Evolutionary conservation across 2,797 vertebrate species (phyloP), one percentile per base, ranked within the genome.

Genomic region (Anguilla megastoma): DNA sequence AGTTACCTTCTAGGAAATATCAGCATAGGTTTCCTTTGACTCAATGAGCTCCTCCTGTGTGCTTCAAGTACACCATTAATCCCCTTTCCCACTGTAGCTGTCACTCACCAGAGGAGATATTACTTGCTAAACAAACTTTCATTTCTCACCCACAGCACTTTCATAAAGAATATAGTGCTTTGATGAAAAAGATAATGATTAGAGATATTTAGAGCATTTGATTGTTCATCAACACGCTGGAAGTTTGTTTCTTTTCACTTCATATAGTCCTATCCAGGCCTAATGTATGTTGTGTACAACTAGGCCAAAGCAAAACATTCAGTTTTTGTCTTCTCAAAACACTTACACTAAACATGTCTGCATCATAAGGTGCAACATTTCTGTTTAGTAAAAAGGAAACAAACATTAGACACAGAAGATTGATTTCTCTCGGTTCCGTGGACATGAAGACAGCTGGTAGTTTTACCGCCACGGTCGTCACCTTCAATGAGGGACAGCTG

Each of bases 1-100:
- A 87, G 87, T 76, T 87, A 54, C 63, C 74, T 86, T 84, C 89
- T 89, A 91, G 91, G 90, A 91, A 90, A 90, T 91, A 89, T 91
- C 89, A 90, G 87, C 86, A 84, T 85, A 87, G 90, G 90, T 90
- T 89, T 12, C 7, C 79, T 82, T 48, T 82, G 41, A 50, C 45
- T 82, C 41, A 24, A 21, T 82, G 79, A 48, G 41, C 45, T 82
- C 45, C 79, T n/a, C 45, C 41, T 50, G 16, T 48, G 14, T 5
- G 45, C 45, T 50, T n/a, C 7, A 82, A 82, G 79, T 82, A 4
- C 45, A 50, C 45, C 50, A 82, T 48, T 50, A 82, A 82, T 48
- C 45, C 45, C 7, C 21, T 48, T n/a, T 4, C 6, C 24, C 24
- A 8, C 45, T 82, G 74, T 76, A 76, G 74, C 36, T 76, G 41